Evolutionary conservation across 2,113 vertebrate species (phyloP), one percentile per base, ranked within the genome.

Genomic region (Oostethus manadensis): DNA sequence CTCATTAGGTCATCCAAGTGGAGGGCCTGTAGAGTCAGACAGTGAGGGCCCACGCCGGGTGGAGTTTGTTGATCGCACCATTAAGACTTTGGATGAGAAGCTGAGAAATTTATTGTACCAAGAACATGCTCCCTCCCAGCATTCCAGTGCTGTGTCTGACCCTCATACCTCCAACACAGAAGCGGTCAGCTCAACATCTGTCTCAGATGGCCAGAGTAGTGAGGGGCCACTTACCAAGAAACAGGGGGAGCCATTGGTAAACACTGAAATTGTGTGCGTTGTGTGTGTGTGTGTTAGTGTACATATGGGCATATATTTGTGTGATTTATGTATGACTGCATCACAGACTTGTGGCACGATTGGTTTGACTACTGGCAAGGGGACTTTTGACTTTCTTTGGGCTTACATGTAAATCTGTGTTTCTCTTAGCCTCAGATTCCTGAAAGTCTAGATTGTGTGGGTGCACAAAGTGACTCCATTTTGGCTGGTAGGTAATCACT

Each of bases 71-170:
- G 96, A 98, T 85, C 92, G 89, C 63, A 96, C 96, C 0, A 99
- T 99, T 57, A 98, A 98, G 84, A 96, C 93, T 59, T 82, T 99
- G 5, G 97, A 99, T 2, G 96, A 99, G 85, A 99, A 99, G 66
- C 77, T 99, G 54, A 90, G 97, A 51, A 99, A 93, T 55, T 82
- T 99, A 38, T 88, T 99, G 5, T 99, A 99, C 79, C 97, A 98
- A 85, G 97, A 99, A 57, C 93, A 95, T 0, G 73, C 89, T 17
- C 93, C 92, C 0, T 87, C 91, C 35, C 92, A 93, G 15, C 80
- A 92, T 1, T 88, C 88, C 0, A 88, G 88, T 0, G 83, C 88
- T 38, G 86, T 90, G 0, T 85, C 91, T 0, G 94, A 94, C 29
- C 82, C 87, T 1, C 88, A 83, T n/a, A 78, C 82, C 40, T 88